Base-by-base conservation (phyloP, 2,888 invertebrate species). In the Phoenoteleia sp. region DNA sequence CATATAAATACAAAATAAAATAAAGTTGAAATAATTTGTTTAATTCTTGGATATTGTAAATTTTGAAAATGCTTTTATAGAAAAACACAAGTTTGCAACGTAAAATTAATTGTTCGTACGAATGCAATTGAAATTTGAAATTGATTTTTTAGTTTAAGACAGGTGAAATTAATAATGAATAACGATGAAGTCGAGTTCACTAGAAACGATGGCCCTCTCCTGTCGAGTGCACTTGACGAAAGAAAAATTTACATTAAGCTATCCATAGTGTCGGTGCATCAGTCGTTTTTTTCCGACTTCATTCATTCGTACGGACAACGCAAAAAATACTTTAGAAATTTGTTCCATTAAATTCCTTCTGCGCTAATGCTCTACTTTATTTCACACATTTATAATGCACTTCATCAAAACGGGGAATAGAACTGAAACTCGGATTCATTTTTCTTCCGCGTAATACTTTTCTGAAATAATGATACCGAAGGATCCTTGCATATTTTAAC, bases 171-270 rank as follows among this genome's bases (percentile, higher is more conserved):
- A 71, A 58, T 71, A 56, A 49, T 29, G 72, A 74, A 39, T 74
- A 49, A 74, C 23, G 60, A 72, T 13, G 36, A 45, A 47, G 60
- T 19, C 47, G 45, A 42, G 42, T 56, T 67, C 56, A 13, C 56
- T 69, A 5, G 25, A 69, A 56, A 56, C 23, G 72, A 72, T 72
- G 72, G 60, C 49, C 17, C 72, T 72, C 25, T 72, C 25, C 47
- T 58, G 36, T 47, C 23, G 42, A 72, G 72, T 47, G 72, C 60
- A 49, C 72, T 72, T 49, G 60, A 27, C 27, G 21, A 25, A 56
- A 71, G 71, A 58, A 47, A 47, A 72, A 72, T 72, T 72, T 60
- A 49, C 72, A 60, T 72, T 42, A 47, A 72, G 49, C 27, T 27
- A 69, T 56, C 36, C 56, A 15, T 9, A 52, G 42, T 45, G 69